Evolutionary conservation across 2,797 vertebrate species (phyloP), one percentile per base, ranked within the genome.

Genomic region (Tokudaia tokunoshimensis): DNA sequence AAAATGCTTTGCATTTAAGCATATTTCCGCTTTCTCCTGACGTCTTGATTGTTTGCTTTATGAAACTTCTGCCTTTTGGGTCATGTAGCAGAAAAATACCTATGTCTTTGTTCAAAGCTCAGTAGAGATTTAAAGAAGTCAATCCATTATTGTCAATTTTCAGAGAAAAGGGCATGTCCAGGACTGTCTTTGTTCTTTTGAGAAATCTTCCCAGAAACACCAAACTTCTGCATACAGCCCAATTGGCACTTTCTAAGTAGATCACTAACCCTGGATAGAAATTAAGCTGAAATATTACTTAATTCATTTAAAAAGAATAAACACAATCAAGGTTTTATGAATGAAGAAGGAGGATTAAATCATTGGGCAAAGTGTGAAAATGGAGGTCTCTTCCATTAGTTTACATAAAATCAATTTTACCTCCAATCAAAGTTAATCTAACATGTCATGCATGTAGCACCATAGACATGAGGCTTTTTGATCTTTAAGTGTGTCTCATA

Each of bases 401-500:
- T 37, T 26, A 81, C 8, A 82, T 20, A 61, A 67, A 92, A 92
- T 55, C 10, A n/a, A 65, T 61, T 74, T 80, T 86, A 57, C 63
- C 7, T 2, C 65, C 63, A 76, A 52, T 44, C 50, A 84, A 37
- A 55, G 15, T 92, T 61, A 41, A 83, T 44, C 37, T 61, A 65
- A 57, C 70, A 78, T 92, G 76, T 95, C 50, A 75, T 94, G 29
- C 59, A 3, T 91, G 78, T 84, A 11, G 20, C 7, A 80, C 74
- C n/a, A 55, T 41, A 79, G 24, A 57, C 55, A 79, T 82, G 55
- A 84, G 17, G 0, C 22, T 57, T 74, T 95, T 96, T 95, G 37
- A 37, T 74, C 20, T 59, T 92, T 96, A 86, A 92, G 63, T 88
- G 72, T 75, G 5, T 90, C 61, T 91, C 70, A 89, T 76, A 82